Evolutionary conservation across 2,888 invertebrate species (phyloP).

Genomic region (Aromia moschata): DNA sequence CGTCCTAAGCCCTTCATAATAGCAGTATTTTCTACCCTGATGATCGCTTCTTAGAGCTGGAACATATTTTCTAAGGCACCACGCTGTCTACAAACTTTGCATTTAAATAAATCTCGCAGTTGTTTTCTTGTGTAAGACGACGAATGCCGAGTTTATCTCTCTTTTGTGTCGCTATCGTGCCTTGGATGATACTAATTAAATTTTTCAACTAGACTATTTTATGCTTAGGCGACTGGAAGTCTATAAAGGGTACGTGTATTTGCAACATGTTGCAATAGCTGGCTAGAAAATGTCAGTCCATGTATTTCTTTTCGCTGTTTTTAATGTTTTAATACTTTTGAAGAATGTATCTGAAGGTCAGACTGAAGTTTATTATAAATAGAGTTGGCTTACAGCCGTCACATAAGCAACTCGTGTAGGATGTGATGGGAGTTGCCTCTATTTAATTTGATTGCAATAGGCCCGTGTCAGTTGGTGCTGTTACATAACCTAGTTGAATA

Average conservation of each 20-base stretch:
- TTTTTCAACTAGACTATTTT: conserved; percentile 4
- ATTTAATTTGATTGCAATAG: too few relatives aligned
- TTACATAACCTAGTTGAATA: too few relatives aligned
- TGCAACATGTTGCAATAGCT: too few relatives aligned
- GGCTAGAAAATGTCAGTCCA: too few relatives aligned
- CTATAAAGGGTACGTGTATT: conserved; percentile 1
- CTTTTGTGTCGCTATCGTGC: background rate
- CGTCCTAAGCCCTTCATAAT: conserved; percentile 49
- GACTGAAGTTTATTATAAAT: too few relatives aligned
- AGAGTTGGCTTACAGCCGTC: too few relatives aligned
- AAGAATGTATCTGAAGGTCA: too few relatives aligned
- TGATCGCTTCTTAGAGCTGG: conserved; percentile 45
- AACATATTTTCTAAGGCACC: conserved; percentile 31
- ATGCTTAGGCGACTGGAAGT: conserved; percentile 4
- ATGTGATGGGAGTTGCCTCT: too few relatives aligned
- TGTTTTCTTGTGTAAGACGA: conserved; percentile 10
- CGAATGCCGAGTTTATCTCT: conserved; percentile 3
- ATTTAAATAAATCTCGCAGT: conserved; percentile 1
- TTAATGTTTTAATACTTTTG: too few relatives aligned
- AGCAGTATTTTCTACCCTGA: conserved; percentile 54
- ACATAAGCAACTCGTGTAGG: too few relatives aligned
- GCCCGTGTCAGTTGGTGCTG: too few relatives aligned
- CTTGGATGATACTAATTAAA: conserved; percentile 15
- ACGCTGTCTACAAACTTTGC: conserved; percentile 35
- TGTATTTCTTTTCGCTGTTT: too few relatives aligned